Evolutionary conservation across 2,113 vertebrate species (phyloP).

Genomic region (Lagopus muta): DNA sequence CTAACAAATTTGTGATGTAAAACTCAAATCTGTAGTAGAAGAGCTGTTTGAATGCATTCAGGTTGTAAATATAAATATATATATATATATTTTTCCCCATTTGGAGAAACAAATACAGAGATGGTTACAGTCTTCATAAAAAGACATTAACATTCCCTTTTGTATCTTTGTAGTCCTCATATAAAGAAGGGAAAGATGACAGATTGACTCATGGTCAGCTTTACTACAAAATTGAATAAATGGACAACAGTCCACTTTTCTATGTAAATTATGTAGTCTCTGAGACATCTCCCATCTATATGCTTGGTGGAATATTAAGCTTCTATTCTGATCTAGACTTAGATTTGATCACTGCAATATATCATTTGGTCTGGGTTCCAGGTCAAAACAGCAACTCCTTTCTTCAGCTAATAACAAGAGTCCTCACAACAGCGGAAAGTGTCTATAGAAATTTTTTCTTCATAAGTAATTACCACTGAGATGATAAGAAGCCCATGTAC

Average conservation of each 20-base stretch:
- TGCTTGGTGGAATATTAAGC: not conserved
- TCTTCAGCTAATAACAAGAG: not conserved
- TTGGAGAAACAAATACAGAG: not conserved
- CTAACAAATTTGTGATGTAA: not conserved
- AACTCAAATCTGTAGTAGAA: slow-evolving; percentile 27
- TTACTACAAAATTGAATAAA: not conserved
- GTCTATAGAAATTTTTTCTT: not conserved
- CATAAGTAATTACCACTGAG: not conserved
- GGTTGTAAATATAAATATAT: not conserved
- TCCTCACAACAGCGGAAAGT: not conserved
- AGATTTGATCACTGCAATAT: not conserved
- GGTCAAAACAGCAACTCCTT: not conserved
- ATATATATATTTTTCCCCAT: not conserved
- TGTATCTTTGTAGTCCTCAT: not conserved
- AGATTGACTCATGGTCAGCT: not conserved
- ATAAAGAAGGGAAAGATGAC: not conserved
- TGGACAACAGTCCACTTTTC: not conserved
- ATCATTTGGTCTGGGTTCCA: not conserved
- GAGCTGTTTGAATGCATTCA: not conserved
- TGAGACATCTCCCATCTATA: not conserved
- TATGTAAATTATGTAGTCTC: not conserved
- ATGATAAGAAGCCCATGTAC: not conserved
- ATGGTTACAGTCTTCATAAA: not conserved
- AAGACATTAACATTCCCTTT: not conserved
- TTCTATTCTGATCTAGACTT: not conserved